phyloP scores from a whole-genome alignment of 2,888 invertebrate species.

The Drosophila neotestacea region DNA sequence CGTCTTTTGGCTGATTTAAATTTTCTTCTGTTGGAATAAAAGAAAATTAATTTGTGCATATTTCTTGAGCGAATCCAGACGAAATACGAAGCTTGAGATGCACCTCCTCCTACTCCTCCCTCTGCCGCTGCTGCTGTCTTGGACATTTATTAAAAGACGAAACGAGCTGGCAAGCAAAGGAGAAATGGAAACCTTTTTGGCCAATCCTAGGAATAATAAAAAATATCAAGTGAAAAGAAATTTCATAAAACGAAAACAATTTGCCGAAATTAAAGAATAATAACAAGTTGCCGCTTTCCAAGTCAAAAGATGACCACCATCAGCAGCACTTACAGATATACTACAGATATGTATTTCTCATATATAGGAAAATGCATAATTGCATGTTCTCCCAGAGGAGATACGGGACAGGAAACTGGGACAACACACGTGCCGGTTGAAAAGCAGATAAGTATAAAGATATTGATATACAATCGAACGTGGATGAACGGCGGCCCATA shows the following conservation, averaged over 20 bases:
- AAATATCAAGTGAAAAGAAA: conserved; percentile 78
- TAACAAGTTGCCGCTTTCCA: conserved; percentile 64
- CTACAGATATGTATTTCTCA: conserved; percentile 23
- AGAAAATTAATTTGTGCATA: conserved; percentile 82
- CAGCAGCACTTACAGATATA: conserved; percentile 18
- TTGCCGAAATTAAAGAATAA: conserved; percentile 84
- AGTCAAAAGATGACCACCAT: conserved; percentile 20
- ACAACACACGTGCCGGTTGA: conserved; percentile 72
- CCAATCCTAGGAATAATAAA: conserved; percentile 69
- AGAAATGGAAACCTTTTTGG: conserved; percentile 70
- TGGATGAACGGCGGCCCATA: conserved; percentile 64
- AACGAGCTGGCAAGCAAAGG: conserved; percentile 58
- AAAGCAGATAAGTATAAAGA: conserved; percentile 59
- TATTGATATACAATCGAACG: conserved; percentile 66
- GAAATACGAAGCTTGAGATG: conserved; percentile 68
- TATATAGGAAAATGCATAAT: conserved; percentile 47
- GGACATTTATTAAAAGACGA: conserved; percentile 79
- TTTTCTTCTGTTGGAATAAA: conserved; percentile 75
- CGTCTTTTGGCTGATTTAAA: conserved; percentile 71
- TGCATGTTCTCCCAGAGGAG: conserved; percentile 58
- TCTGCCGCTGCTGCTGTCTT: conserved; percentile 41
- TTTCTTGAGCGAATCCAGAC: conserved; percentile 77
- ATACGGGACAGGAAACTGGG: conserved; percentile 44
- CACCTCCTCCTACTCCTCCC: conserved; percentile 29
- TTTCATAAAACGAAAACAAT: conserved; percentile 85